Percentiles rank a stretch among this genome's conserved stretches.
These are phyloP conservation scores for Scrobipalpa atriplicella DNA, from an alignment of 2,888 invertebrate genomes.

Conservation along the genomic window DNA sequence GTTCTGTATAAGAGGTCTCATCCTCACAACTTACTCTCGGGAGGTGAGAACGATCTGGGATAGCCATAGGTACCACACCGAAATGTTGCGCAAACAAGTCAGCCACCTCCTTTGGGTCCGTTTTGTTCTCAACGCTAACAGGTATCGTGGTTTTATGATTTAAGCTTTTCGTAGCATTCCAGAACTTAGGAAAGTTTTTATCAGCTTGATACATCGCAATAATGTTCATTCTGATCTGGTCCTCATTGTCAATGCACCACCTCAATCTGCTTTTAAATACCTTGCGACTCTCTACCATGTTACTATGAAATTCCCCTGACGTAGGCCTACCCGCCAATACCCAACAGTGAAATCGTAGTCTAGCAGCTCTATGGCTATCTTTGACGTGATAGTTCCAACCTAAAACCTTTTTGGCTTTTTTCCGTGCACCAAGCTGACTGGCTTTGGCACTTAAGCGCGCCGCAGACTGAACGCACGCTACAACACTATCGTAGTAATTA, in stretches of 20 bases:
- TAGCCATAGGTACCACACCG: not conserved
- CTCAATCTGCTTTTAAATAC: not conserved
- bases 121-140: not conserved
- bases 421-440: not conserved
- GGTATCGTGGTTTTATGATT: not conserved
- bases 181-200: not conserved
- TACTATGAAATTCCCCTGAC: not conserved
- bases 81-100: constrained; percentile 10
- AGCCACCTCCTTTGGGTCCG: not conserved
- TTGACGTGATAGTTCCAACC: constrained; percentile 11
- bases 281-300: constrained; percentile 2
- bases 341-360: not conserved
- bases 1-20: not conserved
- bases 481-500: not conserved
- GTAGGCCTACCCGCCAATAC: not conserved
- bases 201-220: not conserved
- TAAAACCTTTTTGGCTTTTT: not conserved
- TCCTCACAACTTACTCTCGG: not conserved
- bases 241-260: too few relatives aligned
- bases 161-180: constrained; percentile 9
- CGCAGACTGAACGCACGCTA: not conserved
- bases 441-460: not conserved
- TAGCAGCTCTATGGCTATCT: not conserved
- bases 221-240: not conserved
- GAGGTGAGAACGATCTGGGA: not conserved